Base-by-base conservation (phyloP, 2,113 vertebrate genomes). In the Axis porcinus region DNA sequence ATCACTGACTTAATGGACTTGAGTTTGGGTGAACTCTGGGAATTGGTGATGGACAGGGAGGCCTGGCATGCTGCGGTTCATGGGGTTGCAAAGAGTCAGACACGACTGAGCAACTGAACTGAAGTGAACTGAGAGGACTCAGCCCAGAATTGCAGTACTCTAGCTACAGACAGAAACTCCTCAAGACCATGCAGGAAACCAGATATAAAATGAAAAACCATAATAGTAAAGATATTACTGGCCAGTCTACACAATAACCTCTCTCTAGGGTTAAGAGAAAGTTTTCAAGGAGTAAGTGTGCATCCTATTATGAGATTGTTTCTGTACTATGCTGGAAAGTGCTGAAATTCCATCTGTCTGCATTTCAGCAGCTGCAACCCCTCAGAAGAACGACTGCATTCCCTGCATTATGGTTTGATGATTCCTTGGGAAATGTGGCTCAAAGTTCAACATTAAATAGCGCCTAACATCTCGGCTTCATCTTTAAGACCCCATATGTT, bases 141-240 rank as follows among this genome's bases (percentile, higher is more conserved):
- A 23, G 54, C 17, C 7, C 19, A 64, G 28, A 50, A 74, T 16
- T 52, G 8, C 9, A 64, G 28, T 74, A 27, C 55, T 81, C 6
- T 8, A 64, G 14, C 60, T 81, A 88, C n/a, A 52, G 36, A 52
- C 6, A 85, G 8, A 76, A 36, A 82, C 62, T 96, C n/a, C 27
- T 89, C 74, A 64, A 55, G 3, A 25, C 9, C 23, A 81, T 30
- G 25, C 25, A 84, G 70, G 40, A 96, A 97, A 92, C 60, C 62
- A 95, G 79, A 76, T 58, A 57, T 19, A 87, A 95, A 95, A 95
- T n/a, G 45, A 79, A 94, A 89, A 82, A 16, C 19, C n/a, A 47
- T 67, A 95, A 81, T n/a, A 67, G 6, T 30, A 62, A 62, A 64
- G 36, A 64, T 74, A 92, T 92, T 54, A 43, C 33, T 7, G 21